These are phyloP conservation scores for Megaceryle torquata DNA, from an alignment of 2,113 vertebrate genomes.

Conservation along the genomic window DNA sequence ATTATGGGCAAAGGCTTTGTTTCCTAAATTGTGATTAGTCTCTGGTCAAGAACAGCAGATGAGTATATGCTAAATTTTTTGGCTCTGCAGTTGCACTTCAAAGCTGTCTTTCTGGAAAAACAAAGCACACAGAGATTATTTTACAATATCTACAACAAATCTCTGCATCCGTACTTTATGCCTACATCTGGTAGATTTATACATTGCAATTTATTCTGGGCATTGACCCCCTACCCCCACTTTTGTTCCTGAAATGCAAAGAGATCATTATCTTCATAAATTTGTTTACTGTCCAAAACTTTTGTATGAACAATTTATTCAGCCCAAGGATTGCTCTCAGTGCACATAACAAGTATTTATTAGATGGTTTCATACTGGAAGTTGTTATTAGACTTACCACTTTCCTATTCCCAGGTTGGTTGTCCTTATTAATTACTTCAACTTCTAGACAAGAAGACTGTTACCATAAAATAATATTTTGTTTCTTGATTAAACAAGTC, in stretches of 20 bases:
- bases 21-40: conserved; percentile 33
- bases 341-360: conserved; percentile 56
- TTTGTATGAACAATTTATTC: conserved; percentile 61
- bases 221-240: conserved; percentile 30
- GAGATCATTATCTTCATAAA: conserved; percentile 60
- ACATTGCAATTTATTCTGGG: conserved; percentile 28
- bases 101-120: conserved; percentile 5
- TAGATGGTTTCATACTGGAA: conserved; percentile 26
- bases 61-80: conserved; percentile 31
- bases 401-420: conserved; percentile 15
- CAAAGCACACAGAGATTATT: conserved; percentile 6
- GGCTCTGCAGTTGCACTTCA: conserved; percentile 35
- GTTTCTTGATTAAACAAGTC: not conserved
- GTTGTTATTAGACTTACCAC: conserved; percentile 23
- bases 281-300: conserved; percentile 62
- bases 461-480: conserved; percentile 5
- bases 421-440: conserved; percentile 44
- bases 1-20: conserved; percentile 44
- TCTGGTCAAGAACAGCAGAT: conserved; percentile 49
- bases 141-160: conserved; percentile 26
- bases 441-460: not conserved
- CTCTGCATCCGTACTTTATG: conserved; percentile 11
- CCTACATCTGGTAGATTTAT: conserved; percentile 33
- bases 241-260: conserved; percentile 59
- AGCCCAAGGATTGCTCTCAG: conserved; percentile 47